Percentiles rank a stretch among this genome's conserved stretches.
Conservation (phyloP, 2,888 invertebrate species). For the Ptychoptera albimana region DNA sequence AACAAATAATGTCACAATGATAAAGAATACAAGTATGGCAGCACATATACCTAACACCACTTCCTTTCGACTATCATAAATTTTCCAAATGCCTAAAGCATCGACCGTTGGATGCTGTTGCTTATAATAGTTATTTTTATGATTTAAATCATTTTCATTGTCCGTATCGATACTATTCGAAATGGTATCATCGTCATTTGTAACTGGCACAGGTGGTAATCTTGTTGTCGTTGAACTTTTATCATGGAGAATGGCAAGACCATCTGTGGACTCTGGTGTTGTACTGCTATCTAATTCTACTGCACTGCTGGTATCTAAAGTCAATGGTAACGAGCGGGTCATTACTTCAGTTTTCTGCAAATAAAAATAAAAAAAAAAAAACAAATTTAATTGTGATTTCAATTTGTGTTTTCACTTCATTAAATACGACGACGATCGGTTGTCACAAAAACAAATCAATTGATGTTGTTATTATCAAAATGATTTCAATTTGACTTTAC, state of each 20-base stretch:
- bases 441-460: no score
- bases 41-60: not conserved
- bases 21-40: not conserved
- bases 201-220: not conserved
- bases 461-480: no score
- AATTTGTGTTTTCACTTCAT: no score
- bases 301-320: slow-evolving; percentile 25
- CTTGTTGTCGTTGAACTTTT: not conserved
- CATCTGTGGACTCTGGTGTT: not conserved
- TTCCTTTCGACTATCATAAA: not conserved
- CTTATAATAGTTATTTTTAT: not conserved
- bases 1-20: not conserved
- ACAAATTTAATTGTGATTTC: no score
- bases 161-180: not conserved
- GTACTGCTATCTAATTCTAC: slow-evolving; percentile 3
- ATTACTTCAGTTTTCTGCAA: slow-evolving; percentile 24
- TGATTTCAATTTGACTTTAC: no score
- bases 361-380: slow-evolving; percentile 4
- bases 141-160: not conserved
- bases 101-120: not conserved
- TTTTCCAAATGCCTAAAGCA: not conserved
- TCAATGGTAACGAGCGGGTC: slow-evolving; percentile 25
- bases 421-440: no score
- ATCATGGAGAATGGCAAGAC: no score
- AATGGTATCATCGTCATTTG: not conserved